These are phyloP conservation scores for Lasioglossum morio DNA, from an alignment of 2,888 invertebrate species.

Conservation along the genomic window DNA sequence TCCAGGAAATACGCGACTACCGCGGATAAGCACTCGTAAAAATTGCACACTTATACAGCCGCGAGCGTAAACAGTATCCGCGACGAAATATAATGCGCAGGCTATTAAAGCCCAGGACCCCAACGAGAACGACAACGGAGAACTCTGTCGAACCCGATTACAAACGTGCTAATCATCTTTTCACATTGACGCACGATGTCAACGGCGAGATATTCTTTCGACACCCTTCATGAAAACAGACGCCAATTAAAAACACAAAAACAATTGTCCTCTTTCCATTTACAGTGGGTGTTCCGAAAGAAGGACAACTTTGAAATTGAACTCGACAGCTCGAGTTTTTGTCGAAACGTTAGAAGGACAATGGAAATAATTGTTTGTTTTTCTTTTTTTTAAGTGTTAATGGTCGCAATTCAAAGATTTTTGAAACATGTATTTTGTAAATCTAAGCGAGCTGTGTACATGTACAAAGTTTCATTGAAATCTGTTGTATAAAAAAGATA, in stretches of 20 bases:
- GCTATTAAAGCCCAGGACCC: slow-evolving; percentile 63
- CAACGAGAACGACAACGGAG: not conserved
- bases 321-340: too few relatives aligned
- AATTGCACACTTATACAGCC: slow-evolving; percentile 57
- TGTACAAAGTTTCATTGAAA: too few relatives aligned
- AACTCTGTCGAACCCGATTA: not conserved
- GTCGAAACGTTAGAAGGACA: too few relatives aligned
- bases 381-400: too few relatives aligned
- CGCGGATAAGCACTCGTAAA: slow-evolving; percentile 73
- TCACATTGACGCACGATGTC: not conserved
- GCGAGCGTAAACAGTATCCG: slow-evolving; percentile 32
- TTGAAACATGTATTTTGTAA: too few relatives aligned
- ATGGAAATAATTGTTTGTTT: too few relatives aligned
- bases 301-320: too few relatives aligned
- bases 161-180: not conserved
- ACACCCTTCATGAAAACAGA: not conserved
- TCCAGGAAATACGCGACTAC: slow-evolving; percentile 70
- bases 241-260: not conserved
- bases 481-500: too few relatives aligned
- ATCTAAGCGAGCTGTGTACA: too few relatives aligned
- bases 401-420: too few relatives aligned
- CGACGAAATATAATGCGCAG: slow-evolving; percentile 60
- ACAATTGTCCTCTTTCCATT: not conserved
- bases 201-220: not conserved
- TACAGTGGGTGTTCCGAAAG: too few relatives aligned